Percentiles rank a stretch among this genome's conserved stretches.
phyloP scores from a whole-genome alignment of 1,140 invertebrate species.

The Bombus vancouverensis region DNA sequence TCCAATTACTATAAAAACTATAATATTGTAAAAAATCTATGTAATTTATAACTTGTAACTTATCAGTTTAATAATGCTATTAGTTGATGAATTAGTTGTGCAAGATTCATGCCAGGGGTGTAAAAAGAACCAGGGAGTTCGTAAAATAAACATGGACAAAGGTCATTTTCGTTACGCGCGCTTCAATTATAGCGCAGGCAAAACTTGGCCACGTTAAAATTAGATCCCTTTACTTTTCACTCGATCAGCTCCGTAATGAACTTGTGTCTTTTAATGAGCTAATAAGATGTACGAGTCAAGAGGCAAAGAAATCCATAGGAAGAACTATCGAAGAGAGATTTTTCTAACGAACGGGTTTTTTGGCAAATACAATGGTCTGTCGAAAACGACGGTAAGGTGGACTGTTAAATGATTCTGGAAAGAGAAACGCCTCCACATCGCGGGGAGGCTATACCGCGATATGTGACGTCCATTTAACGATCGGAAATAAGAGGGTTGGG shows the following conservation, averaged over 20 bases:
- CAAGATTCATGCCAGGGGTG: no score
- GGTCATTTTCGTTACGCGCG: neutral
- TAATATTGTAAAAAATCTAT: no score
- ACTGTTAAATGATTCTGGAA: neutral
- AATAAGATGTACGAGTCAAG: neutral
- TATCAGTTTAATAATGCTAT: no score
- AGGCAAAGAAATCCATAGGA: neutral
- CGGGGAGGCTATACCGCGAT: neutral
- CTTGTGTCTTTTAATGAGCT: neutral
- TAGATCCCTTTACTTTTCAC: constrained; percentile 1
- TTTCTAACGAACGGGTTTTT: neutral
- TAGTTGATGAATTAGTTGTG: no score
- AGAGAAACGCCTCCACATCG: neutral
- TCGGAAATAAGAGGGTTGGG: constrained; percentile 42
- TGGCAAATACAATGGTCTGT: neutral
- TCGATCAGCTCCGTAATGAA: neutral
- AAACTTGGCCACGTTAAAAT: constrained; percentile 5
- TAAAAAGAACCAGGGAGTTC: no score
- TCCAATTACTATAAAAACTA: no score
- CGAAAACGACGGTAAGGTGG: neutral
- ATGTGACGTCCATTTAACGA: constrained; percentile 42
- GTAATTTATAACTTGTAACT: no score
- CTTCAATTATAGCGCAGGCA: neutral
- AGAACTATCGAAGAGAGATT: neutral
- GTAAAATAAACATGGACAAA: neutral